Base-by-base conservation (phyloP, 2,113 vertebrate species). In the Ibidorhyncha struthersii region DNA sequence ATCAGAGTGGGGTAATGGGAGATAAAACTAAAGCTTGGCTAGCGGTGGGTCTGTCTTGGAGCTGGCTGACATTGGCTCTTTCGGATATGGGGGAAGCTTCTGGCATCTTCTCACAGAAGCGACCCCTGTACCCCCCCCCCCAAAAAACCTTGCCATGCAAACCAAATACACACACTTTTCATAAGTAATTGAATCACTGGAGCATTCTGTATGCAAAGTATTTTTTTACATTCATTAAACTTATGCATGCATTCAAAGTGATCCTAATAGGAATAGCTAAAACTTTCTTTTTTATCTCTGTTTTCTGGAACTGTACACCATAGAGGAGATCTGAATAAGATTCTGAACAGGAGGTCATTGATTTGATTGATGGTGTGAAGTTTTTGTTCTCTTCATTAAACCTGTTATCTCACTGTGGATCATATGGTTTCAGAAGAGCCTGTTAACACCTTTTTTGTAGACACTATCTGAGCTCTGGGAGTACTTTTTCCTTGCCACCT, bases 71-170 rank as follows among this genome's bases (percentile, higher is more conserved):
- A 32, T 43, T 32, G 9, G 13, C 40, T 66, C 9, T 21, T 20
- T 32, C 8, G 5, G 6, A 66, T 41, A 43, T 66, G 9, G 63
- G 16, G 62, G 38, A 63, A 63, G 27, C 17, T 63, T 63, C 38
- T 29, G 12, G 11, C 38, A 40, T 12, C 26, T 40, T 63, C 38
- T 63, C 26, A 63, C 7, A 41, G 26, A 29, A 63, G 38, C 14
- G 5, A n/a, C 14, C 4, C 4, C 13, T 12, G 3, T 13, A 26
- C 12, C 6, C 4, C 10, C 11, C 9, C 15, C 2, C 1, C 26
- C 52, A 36, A 5, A 38, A 50, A 79, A 52, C 17, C 14, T 45
- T 62, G 38, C 10, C 8, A 22, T 2, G 2, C 4, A 36, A 70
- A 45, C 32, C 10, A 26, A 52, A 7, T 21, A 30, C 5, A 45